A percentile compares a stretch with the other conserved stretches of the same genome.
Evolutionary conservation across 2,113 vertebrate genomes (phyloP).

Genomic region (Paradoxurus hermaphroditus): DNA sequence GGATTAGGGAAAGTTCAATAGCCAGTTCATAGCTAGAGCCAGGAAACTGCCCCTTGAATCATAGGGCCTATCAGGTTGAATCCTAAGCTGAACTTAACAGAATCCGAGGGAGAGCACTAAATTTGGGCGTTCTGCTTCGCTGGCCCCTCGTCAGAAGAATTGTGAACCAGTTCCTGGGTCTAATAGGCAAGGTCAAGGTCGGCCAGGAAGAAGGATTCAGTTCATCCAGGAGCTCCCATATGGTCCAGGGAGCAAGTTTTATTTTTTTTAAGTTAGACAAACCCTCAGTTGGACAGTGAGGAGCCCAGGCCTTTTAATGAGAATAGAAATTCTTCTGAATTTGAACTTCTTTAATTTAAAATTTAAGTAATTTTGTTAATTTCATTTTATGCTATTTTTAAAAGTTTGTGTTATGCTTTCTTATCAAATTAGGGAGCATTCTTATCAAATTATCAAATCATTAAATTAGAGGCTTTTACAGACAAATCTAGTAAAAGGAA

Average conservation of each 20-base stretch:
- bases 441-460: neutral
- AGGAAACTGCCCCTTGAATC: neutral
- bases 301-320: neutral
- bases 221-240: neutral
- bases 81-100: neutral
- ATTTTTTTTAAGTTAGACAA: neutral
- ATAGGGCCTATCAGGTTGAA: neutral
- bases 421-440: conserved; percentile 4
- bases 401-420: neutral
- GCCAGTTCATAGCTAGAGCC: neutral
- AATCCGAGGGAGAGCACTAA: neutral
- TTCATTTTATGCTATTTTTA: conserved; percentile 8
- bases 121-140: neutral
- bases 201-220: neutral
- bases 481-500: neutral
- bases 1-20: neutral
- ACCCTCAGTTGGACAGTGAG: neutral
- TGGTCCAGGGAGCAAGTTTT: neutral
- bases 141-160: neutral
- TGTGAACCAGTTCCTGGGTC: neutral
- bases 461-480: neutral
- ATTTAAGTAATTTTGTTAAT: neutral
- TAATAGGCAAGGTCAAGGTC: neutral
- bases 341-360: conserved; percentile 21
- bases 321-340: conserved; percentile 31